These are phyloP conservation scores for Delphinus delphis DNA, from an alignment of 2,113 vertebrate species.

Conservation along the genomic window DNA sequence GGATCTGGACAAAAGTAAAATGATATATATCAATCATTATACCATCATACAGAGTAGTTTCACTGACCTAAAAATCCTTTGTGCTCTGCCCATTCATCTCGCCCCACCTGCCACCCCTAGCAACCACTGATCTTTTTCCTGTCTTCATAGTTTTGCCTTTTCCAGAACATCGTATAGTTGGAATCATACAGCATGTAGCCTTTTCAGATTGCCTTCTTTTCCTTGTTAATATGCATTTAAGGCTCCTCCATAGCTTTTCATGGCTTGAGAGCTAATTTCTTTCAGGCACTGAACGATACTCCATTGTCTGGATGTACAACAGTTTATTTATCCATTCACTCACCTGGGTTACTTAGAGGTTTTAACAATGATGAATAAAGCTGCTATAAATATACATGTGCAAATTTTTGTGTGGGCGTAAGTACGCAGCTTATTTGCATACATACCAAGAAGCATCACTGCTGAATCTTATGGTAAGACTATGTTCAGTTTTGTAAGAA, in stretches of 20 bases:
- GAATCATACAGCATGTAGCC: background rate
- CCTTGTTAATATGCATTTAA: background rate
- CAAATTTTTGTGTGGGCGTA: background rate
- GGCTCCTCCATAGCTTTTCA: background rate
- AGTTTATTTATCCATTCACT: background rate
- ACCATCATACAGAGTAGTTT: background rate
- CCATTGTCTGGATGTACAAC: background rate
- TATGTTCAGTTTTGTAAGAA: background rate
- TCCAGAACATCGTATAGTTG: background rate
- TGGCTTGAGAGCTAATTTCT: background rate
- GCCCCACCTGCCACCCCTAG: background rate
- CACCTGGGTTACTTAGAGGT: background rate
- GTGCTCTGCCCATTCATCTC: background rate
- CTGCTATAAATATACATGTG: background rate
- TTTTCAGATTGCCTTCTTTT: background rate
- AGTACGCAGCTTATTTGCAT: background rate
- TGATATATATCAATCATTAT: too few relatives aligned
- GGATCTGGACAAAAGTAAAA: too few relatives aligned
- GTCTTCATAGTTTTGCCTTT: background rate
- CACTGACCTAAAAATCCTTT: background rate
- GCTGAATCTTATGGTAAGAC: background rate
- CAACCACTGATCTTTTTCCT: background rate
- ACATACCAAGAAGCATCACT: background rate
- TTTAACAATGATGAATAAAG: background rate
- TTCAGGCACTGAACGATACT: background rate